Evolutionary conservation across 2,113 vertebrate genomes (phyloP), one percentile per base, ranked within the genome.

Genomic region (Sceloporus tristichus): DNA sequence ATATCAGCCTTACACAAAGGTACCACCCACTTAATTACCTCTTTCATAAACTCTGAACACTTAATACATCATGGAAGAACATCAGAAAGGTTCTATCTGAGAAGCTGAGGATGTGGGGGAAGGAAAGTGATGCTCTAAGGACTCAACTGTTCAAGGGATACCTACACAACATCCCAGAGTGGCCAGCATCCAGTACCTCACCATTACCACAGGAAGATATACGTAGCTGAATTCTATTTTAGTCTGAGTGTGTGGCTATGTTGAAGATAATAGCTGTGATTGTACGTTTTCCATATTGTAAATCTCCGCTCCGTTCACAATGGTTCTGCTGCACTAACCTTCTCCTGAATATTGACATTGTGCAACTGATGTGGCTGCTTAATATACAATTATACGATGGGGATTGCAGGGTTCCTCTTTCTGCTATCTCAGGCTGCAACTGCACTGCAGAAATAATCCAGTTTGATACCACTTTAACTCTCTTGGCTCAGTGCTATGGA

Each of bases 121-220:
- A 62, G 59, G 79, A 86, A 81, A 85, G 75, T 74, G 80, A n/a
- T 78, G 93, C 95, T 88, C 75, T 80, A 86, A 90, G 92, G 92
- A 88, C 76, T 93, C 85, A 94, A 83, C 90, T 94, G 73, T 85
- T 86, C 59, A 62, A 62, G 13, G 59, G 59, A 62, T 18, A 38
- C 85, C 92, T 81, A 90, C 84, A 93, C 88, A 83, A 21, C 82
- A 91, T 91, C 85, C 90, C 82, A 59, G 87, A 56, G 65, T 83
- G 85, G 56, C 85, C 87, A 84, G 13, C 90, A 90, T 34, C 87
- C 92, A 18, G 88, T 79, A 85, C 80, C 87, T 90, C 68, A 87
- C 77, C 53, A 82, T 2, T 79, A 93, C 91, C 87, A 81, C 40
- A 91, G 77, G 68, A 40, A 91, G 71, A 73, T 34, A 73, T 53